Evolutionary conservation across 2,888 invertebrate genomes (phyloP).

Genomic region (Agrotis puta): DNA sequence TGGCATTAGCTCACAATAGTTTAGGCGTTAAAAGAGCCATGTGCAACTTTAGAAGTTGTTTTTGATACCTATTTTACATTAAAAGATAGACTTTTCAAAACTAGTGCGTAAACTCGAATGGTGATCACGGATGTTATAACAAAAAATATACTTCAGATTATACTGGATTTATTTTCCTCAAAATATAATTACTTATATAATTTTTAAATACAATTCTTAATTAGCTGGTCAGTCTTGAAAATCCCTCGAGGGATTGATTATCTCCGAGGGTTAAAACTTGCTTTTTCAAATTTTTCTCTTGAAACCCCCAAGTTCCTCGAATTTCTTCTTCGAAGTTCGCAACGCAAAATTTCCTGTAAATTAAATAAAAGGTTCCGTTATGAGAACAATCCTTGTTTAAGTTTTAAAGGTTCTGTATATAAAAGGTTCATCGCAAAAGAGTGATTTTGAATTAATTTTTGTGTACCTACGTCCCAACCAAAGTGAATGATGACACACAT

Average conservation of each 20-base stretch:
- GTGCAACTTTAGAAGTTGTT: neutral
- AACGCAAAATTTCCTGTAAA: conserved; percentile 53
- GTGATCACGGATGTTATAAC: neutral
- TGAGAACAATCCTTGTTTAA: conserved; percentile 33
- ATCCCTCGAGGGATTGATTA: conserved; percentile 40
- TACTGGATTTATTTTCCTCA: conserved; percentile 17
- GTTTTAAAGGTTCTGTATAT: conserved; percentile 27
- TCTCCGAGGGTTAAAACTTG: conserved; percentile 31
- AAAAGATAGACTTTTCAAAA: neutral
- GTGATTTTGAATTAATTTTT: neutral
- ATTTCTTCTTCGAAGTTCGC: conserved; percentile 36
- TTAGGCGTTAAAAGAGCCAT: too few relatives aligned
- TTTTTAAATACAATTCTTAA: conserved; percentile 38
- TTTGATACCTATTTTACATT: neutral
- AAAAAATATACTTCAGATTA: neutral
- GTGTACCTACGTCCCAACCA: too few relatives aligned
- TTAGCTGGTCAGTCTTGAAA: conserved; percentile 58
- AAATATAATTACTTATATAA: conserved; percentile 3
- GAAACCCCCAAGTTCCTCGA: conserved; percentile 36
- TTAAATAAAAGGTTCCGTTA: conserved; percentile 46
- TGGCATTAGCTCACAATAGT: too few relatives aligned
- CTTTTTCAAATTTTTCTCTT: conserved; percentile 29
- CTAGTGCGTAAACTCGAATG: neutral
- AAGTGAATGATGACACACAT: neutral
- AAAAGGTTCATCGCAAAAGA: conserved; percentile 24